Base-by-base conservation (phyloP, 2,113 vertebrate genomes). In the Synodontis membranacea region DNA sequence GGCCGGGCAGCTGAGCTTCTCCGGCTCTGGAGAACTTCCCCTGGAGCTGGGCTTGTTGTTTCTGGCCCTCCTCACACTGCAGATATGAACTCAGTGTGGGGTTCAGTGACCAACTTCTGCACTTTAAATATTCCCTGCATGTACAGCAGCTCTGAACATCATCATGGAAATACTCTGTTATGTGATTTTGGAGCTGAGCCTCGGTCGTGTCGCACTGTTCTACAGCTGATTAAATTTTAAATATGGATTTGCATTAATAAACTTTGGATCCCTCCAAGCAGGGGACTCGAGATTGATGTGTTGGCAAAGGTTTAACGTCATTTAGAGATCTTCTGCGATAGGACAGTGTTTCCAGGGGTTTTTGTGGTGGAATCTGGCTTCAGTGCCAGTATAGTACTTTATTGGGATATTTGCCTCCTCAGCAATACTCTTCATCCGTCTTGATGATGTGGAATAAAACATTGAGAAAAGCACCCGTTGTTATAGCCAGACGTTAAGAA, bases 11-110 rank as follows among this genome's bases (percentile, higher is more conserved):
- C 81, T 90, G 86, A 84, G 44, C 14, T 91, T 89, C 88, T 87
- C 88, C 88, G 37, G 76, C 0, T 2, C 50, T 0, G 56, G 56
- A 37, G 84, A 80, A 80, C 78, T 58, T 80, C 78, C 84, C 23
- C 74, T 48, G 31, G n/a, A 86, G 84, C 86, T 86, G 80, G 83
- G 62, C 72, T 84, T 91, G 85, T 93, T 95, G 92, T 89, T 86
- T 86, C 80, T 91, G 90, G 86, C 75, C 60, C 72, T 82, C 23
- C 68, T 80, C 87, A 88, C 60, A 87, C 80, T 87, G 79, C 68
- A 85, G 34, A 75, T 86, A 85, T 54, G 56, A 83, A 83, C 60
- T 83, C 80, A 70, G 62, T 54, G 62, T 58, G 58, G 62, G 75
- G 28, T 74, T 66, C 37, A 23, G 78, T 83, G 66, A 81, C 84